Evolutionary conservation across 2,797 vertebrate species (phyloP).

Genomic region (Allobates femoralis): DNA sequence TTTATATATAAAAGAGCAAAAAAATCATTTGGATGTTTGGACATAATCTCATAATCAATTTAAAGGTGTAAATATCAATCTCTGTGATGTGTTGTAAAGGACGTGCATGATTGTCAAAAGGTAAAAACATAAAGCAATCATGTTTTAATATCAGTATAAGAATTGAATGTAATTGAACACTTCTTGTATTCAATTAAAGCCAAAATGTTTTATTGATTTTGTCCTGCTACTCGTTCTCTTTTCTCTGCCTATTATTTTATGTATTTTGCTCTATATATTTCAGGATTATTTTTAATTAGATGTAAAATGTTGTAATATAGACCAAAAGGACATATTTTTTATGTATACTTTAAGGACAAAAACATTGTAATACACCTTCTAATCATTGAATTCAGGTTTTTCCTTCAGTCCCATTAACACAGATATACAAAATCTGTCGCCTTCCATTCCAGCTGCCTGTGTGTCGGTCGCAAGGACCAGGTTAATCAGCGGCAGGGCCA

Average conservation of each 20-base stretch:
- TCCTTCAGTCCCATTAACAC: too few species aligned
- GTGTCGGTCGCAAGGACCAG: too few species aligned
- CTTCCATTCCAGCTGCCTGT: too few species aligned
- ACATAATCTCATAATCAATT: conserved; percentile 15
- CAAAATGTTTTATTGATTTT: conserved; percentile 20
- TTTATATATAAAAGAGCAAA: neutral
- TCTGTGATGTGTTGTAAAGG: neutral
- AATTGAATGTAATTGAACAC: conserved; percentile 22
- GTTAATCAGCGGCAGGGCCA: too few species aligned
- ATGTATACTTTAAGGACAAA: neutral
- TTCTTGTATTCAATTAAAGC: conserved; percentile 19
- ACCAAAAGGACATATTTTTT: neutral
- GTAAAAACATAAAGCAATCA: conserved; percentile 13
- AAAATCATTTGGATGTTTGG: neutral
- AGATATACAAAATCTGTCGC: too few species aligned
- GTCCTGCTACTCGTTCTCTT: neutral
- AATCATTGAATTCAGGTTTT: too few species aligned
- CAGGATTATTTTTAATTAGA: neutral
- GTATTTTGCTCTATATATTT: neutral
- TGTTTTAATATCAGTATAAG: conserved; percentile 1
- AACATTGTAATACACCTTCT: too few species aligned
- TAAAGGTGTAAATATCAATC: neutral
- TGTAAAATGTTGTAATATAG: neutral
- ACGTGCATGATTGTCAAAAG: neutral
- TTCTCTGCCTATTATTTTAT: conserved; percentile 20